Conservation (phyloP, 2,113 vertebrate genomes). For the Clarias batrachus region DNA sequence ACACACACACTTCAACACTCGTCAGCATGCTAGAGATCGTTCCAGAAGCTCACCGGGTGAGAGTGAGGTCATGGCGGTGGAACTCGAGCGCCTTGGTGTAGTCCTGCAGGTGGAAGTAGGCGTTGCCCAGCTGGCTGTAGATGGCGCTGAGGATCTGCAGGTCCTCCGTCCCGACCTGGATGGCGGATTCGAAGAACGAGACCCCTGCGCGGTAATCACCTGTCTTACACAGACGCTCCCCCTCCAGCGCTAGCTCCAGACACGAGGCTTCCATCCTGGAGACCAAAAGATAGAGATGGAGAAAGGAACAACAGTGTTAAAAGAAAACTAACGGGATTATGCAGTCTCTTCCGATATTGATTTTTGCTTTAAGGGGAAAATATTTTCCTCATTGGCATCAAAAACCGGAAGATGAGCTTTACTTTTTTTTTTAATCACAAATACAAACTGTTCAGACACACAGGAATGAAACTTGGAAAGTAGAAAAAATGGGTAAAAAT, state of each 20-base stretch:
- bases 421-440: background rate
- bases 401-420: background rate
- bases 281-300: background rate
- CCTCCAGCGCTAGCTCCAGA: constrained; percentile 93
- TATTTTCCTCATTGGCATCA: background rate
- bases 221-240: constrained; percentile 89
- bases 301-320: background rate
- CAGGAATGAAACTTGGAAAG: background rate
- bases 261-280: constrained; percentile 96
- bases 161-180: constrained; percentile 96
- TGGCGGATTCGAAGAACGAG: constrained; percentile 93
- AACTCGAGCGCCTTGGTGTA: constrained; percentile 93
- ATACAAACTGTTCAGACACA: background rate
- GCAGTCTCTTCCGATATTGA: background rate
- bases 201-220: constrained; percentile 87
- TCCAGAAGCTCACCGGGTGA: constrained; percentile 75
- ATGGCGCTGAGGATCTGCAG: constrained; percentile 94
- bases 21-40: background rate
- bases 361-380: background rate
- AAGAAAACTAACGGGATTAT: background rate
- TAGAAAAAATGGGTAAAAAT: background rate
- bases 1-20: background rate
- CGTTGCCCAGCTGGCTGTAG: constrained; percentile 97
- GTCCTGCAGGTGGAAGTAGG: constrained; percentile 94
- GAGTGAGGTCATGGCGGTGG: constrained; percentile 93